Evolutionary conservation across 2,113 vertebrate genomes (phyloP).

Genomic region (Oostethus manadensis): DNA sequence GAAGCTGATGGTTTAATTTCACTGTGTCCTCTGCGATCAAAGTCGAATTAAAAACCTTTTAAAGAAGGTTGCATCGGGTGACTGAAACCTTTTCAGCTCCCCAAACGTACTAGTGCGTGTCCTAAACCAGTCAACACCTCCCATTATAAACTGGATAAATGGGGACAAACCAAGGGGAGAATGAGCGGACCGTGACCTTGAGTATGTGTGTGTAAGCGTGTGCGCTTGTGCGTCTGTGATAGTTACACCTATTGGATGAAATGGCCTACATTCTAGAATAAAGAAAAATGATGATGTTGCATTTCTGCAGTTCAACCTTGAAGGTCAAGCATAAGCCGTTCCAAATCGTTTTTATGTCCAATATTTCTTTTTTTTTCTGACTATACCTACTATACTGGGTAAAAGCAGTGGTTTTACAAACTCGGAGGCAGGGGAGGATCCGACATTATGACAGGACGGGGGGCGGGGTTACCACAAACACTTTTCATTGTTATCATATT

Average conservation of each 20-base stretch:
- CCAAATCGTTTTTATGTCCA: neutral
- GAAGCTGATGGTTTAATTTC: neutral
- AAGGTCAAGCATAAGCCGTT: neutral
- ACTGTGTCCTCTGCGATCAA: neutral
- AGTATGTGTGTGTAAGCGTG: conserved; percentile 17
- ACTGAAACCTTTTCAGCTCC: conserved; percentile 8
- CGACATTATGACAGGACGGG: too few species aligned
- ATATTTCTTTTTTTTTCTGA: too few species aligned
- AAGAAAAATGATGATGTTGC: neutral
- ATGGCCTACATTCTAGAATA: conserved; percentile 28
- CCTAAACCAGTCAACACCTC: conserved; percentile 57
- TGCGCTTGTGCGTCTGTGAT: conserved; percentile 9
- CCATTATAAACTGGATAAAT: conserved; percentile 53
- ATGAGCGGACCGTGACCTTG: conserved; percentile 52
- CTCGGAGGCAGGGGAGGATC: too few species aligned
- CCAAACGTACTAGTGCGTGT: too few species aligned
- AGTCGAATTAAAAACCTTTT: conserved; percentile 5
- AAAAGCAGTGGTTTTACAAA: too few species aligned
- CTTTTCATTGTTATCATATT: too few species aligned
- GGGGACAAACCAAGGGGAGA: conserved; percentile 47
- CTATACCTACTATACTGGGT: too few species aligned
- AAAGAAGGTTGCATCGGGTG: conserved; percentile 16
- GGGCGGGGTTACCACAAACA: too few species aligned
- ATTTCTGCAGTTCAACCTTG: neutral
- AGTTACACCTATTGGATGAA: conserved; percentile 18